Conservation (phyloP, 1,140 invertebrate species). For the Himalopsyche phryganea region DNA sequence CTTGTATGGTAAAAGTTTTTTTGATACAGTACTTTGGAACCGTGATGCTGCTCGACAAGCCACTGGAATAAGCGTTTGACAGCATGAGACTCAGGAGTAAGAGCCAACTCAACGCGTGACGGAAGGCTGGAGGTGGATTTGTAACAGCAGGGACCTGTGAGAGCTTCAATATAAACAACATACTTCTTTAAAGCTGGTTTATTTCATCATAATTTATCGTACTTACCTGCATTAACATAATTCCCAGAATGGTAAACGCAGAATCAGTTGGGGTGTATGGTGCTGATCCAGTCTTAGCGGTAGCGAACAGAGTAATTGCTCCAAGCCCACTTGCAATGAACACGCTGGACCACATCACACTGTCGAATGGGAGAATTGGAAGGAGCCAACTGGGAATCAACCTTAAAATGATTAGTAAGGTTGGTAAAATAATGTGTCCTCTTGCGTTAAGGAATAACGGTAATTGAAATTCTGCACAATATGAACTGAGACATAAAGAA, state of each 20-base stretch:
- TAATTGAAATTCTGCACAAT: too few species aligned
- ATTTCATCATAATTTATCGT: not conserved
- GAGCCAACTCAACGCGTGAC: slow-evolving; percentile 44
- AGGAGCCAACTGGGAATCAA: slow-evolving; percentile 44
- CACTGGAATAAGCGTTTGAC: slow-evolving; percentile 53
- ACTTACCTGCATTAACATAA: slow-evolving; percentile 46
- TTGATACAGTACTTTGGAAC: slow-evolving; percentile 50
- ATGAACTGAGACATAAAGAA: not conserved
- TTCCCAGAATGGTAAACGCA: slow-evolving; percentile 45
- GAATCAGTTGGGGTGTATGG: slow-evolving; percentile 37
- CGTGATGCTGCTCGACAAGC: slow-evolving; percentile 54
- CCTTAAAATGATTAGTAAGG: slow-evolving; percentile 35
- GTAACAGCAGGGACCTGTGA: slow-evolving; percentile 30
- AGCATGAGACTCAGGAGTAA: slow-evolving; percentile 49
- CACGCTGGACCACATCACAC: slow-evolving; percentile 42
- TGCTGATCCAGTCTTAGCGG: slow-evolving; percentile 31
- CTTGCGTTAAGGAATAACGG: too few species aligned
- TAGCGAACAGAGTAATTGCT: slow-evolving; percentile 40
- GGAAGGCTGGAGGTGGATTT: slow-evolving; percentile 32
- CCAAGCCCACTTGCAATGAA: slow-evolving; percentile 39
- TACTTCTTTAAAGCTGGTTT: not conserved
- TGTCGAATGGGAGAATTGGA: slow-evolving; percentile 43
- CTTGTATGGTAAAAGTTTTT: too few species aligned
- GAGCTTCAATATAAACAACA: not conserved
- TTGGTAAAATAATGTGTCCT: too few species aligned